A percentile compares a stretch with the other conserved stretches of the same genome.
Conservation (phyloP, 2,797 vertebrate species). For the Artibeus jamaicensis region DNA sequence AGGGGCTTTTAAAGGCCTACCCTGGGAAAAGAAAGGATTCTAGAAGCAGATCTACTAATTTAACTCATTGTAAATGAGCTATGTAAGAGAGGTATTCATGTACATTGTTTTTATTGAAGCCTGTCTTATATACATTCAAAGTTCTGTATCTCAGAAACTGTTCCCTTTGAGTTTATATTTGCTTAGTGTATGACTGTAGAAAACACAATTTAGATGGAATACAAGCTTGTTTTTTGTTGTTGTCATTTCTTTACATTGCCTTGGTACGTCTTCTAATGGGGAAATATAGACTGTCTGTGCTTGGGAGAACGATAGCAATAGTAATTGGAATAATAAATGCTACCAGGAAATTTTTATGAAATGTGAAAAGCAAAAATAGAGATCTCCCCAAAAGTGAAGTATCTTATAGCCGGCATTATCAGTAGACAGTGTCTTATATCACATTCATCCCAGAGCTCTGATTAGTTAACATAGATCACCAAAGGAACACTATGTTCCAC, state of each 20-base stretch:
- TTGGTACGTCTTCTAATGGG: not conserved
- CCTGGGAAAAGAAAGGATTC: constrained; percentile 48
- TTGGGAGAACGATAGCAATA: not conserved
- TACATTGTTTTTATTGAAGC: not conserved
- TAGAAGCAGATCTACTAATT: constrained; percentile 73
- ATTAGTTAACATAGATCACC: not conserved
- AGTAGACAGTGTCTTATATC: not conserved
- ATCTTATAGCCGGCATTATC: not conserved
- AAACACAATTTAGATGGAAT: not conserved
- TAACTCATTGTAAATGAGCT: not conserved
- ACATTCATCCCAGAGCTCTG: not conserved
- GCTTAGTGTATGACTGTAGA: not conserved
- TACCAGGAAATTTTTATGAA: not conserved
- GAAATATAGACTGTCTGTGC: not conserved
- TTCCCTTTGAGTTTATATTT: not conserved
- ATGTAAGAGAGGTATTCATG: not conserved
- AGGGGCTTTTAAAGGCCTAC: constrained; percentile 78
- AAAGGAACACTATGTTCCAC: not conserved
- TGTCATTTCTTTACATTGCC: not conserved
- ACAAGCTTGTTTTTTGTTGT: not conserved
- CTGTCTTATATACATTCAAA: not conserved
- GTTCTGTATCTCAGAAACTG: not conserved
- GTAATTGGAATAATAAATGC: not conserved
- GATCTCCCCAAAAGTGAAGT: not conserved
- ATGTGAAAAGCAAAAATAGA: not conserved